Evolutionary conservation across 1,140 invertebrate species (phyloP), one percentile per base, ranked within the genome.

Genomic region (Drosophila guanche): DNA sequence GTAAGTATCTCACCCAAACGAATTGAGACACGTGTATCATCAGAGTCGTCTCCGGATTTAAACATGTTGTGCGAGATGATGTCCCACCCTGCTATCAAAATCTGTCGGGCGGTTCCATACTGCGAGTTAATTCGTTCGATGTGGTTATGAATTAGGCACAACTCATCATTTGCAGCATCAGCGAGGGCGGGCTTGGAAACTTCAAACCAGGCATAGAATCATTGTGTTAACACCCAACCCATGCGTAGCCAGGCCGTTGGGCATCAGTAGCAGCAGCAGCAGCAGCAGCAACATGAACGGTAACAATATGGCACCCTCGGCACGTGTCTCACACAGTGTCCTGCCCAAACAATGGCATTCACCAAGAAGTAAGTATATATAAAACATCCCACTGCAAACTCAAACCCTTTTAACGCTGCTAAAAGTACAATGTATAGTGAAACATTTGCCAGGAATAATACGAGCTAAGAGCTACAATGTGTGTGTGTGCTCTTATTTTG

Each of bases 61-160:
- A 83, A 60, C 62, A 70, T 29, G 5, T 42, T 55, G 47, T 47
- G 16, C 16, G 16, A 20, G 16, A 20, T 20, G 40, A 54, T 56
- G 58, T 72, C 50, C 52, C 57, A 65, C 62, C 29, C 29, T 37
- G 33, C 10, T 8, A 54, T 33, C n/a, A 33, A 50, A 43, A 58
- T 57, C 43, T 62, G 12, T 14, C 41, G 52, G 53, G 58, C 51
- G 77, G 76, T 76, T 76, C 66, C 81, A 80, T 86, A 61, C 60
- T 84, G 72, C 37, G 72, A 84, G 81, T 84, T 76, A 86, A 89
- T 89, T 80, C 85, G 65, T 85, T 80, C 81, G 80, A 86, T 89
- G 80, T 89, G 86, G 86, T 90, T 90, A 90, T 90, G 86, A 89
- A 89, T 89, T 89, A 77, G 79, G 79, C 86, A 85, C 85, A 89